These are phyloP conservation scores for Jordanella pulchra DNA, from an alignment of 2,797 vertebrate species.

Conservation along the genomic window DNA sequence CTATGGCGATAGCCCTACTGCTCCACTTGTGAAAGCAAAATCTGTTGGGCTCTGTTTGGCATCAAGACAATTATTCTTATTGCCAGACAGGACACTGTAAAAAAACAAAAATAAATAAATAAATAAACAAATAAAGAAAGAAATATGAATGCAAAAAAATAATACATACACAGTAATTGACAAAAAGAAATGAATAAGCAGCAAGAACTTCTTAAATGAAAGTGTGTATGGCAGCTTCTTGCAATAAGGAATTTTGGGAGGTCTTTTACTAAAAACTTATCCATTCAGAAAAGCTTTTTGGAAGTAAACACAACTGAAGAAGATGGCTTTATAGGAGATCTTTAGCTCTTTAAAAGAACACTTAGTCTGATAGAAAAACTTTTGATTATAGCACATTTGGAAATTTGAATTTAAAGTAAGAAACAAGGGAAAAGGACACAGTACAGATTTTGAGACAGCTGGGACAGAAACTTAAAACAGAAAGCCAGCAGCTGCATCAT, in stretches of 20 bases:
- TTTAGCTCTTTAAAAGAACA: background rate
- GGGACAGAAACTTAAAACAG: too few species aligned
- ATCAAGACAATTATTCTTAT: too few species aligned
- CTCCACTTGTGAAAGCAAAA: too few species aligned
- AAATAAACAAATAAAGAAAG: too few species aligned
- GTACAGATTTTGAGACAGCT: too few species aligned
- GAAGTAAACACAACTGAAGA: background rate
- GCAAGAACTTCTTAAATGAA: background rate
- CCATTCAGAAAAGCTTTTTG: background rate
- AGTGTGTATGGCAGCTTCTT: background rate
- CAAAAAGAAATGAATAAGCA: background rate
- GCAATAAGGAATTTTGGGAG: background rate
- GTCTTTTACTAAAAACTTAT: background rate
- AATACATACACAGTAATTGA: background rate
- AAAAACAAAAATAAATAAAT: too few species aligned
- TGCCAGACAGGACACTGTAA: too few species aligned
- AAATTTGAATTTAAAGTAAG: background rate
- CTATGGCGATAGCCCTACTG: too few species aligned
- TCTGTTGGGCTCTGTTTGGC: too few species aligned
- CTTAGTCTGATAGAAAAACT: background rate
- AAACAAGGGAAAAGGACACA: background rate
- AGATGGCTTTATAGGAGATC: background rate
- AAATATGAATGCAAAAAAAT: too few species aligned
- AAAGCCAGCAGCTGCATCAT: too few species aligned
- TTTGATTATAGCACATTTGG: background rate